Base-by-base conservation (phyloP, 1,140 invertebrate species). In the Drosophila parabipectinata region DNA sequence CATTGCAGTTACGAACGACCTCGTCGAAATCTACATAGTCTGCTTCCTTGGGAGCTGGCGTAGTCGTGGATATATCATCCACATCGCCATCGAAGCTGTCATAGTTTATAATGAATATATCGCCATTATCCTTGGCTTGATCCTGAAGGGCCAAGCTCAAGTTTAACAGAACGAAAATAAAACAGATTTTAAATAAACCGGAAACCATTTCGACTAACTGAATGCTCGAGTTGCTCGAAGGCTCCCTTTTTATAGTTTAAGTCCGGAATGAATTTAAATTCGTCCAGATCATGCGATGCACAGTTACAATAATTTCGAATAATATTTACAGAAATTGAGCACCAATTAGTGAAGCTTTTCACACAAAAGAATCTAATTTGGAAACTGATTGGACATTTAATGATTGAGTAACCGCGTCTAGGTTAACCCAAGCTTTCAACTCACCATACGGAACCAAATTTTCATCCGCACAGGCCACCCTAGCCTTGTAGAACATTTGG, bases 11-110 rank as follows among this genome's bases (percentile, higher is more conserved):
- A 0, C 58, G 60, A 28, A 55, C 61, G 6, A 91, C 45, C 6
- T 73, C 77, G 26, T 90, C 71, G 1, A 90, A 77, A 73, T 91
- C 82, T 47, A 90, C 53, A 37, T 44, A 85, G n/a, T 52, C 59
- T 4, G 51, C 32, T 15, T 71, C 71, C 28, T 37, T 61, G 8
- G 82, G 53, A 12, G 53, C 64, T 47, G 26, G 6, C 4, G 82
- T 85, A 1, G 82, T 85, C 8, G 82, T 88, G 24, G 79, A 79
- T 59, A 85, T 72, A 24, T 85, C 82, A 59, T 85, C 82, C 26
- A 88, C 28, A 62, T 85, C 82, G 45, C 82, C 82, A 76, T 85
- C 82, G 4, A 85, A 85, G 37, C 64, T 88, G 41, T 87, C 79
- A 37, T 85, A 88, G 32, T 66, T 82, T 26, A 87, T 72, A 26